Conservation (phyloP, 1,140 invertebrate species). For the Penaeus indicus region DNA sequence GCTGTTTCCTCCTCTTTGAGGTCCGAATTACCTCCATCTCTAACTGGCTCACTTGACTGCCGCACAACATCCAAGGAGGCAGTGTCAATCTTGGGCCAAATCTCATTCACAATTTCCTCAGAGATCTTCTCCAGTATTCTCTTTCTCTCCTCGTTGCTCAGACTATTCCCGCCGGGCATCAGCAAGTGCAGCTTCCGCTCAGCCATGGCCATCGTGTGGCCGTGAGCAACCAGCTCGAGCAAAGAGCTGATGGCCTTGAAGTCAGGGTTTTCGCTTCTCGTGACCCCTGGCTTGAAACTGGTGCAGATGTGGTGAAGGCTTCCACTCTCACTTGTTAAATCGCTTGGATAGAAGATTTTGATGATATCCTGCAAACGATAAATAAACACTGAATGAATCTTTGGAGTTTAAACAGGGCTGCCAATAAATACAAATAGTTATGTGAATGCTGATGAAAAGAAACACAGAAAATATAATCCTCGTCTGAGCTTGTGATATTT, state of each 20-base stretch:
- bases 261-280: constrained; percentile 4
- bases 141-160: constrained; percentile 22
- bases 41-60: constrained; percentile 41
- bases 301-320: constrained; percentile 28
- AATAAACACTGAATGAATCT: no score
- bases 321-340: constrained; percentile 6
- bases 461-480: no score
- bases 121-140: constrained; percentile 23
- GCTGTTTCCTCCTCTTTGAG: not conserved
- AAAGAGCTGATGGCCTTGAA: constrained; percentile 28
- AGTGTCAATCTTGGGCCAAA: constrained; percentile 41
- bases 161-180: not conserved
- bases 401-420: no score
- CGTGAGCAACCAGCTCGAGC: constrained; percentile 40
- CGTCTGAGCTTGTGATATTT: no score
- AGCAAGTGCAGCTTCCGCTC: not conserved
- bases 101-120: constrained; percentile 40
- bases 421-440: no score
- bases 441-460: no score
- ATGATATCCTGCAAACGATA: constrained; percentile 45
- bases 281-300: not conserved
- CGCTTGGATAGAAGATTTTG: constrained; percentile 41
- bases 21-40: constrained; percentile 42
- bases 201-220: constrained; percentile 41
- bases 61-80: constrained; percentile 49